Conservation (phyloP, 2,888 invertebrate genomes). For the Sepioteuthis lessoniana region DNA sequence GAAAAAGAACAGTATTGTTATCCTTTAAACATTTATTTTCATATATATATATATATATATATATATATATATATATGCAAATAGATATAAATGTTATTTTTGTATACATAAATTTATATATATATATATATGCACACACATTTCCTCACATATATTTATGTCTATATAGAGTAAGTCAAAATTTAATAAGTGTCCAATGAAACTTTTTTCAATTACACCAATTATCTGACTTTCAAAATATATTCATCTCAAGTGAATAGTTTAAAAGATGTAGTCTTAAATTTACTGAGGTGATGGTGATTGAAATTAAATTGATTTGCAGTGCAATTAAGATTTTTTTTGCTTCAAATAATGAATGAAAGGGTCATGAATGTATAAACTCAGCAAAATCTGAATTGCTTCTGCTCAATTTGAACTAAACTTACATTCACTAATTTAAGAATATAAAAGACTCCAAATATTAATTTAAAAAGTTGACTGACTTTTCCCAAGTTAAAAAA, state of each 20-base stretch:
- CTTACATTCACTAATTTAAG: not conserved
- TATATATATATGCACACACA: not conserved
- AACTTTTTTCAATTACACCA: not conserved
- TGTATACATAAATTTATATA: too few relatives aligned
- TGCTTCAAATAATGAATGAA: not conserved
- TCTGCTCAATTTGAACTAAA: not conserved
- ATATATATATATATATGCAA: too few relatives aligned
- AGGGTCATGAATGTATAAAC: not conserved
- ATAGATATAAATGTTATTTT: too few relatives aligned
- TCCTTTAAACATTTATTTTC: too few relatives aligned
- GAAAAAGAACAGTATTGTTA: too few relatives aligned
- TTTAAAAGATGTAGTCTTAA: not conserved
- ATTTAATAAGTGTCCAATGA: not conserved
- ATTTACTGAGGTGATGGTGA: not conserved
- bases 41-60: too few relatives aligned
- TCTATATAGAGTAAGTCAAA: not conserved
- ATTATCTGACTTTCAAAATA: not conserved
- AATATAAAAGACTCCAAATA: not conserved
- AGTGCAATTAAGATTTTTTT: not conserved
- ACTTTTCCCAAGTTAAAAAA: too few relatives aligned
- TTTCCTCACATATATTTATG: not conserved
- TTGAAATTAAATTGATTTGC: constrained; percentile 9
- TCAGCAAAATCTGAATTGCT: not conserved
- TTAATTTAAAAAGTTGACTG: not conserved
- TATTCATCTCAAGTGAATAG: not conserved